Base-by-base conservation (phyloP, 2,113 vertebrate species). In the Antechinus flavipes region DNA sequence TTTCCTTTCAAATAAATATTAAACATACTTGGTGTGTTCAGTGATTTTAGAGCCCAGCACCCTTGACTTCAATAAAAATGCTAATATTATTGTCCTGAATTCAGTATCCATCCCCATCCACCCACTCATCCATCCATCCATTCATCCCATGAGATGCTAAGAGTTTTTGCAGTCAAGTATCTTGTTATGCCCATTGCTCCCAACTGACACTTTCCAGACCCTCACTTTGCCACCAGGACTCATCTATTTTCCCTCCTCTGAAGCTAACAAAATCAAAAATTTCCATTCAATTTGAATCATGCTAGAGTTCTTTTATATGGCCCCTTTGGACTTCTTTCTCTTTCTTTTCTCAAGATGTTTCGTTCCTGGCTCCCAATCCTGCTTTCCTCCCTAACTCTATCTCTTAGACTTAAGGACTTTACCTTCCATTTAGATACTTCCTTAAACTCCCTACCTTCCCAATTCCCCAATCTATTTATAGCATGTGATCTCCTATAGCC, bases 31-130 rank as follows among this genome's bases (percentile, higher is more conserved):
- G 58, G 30, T 92, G 58, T 93, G 94, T 12, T 14, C 11, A 91
- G 50, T 84, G 54, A 8, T 0, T 90, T 58, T 92, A 91, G 47
- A 96, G 93, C 92, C 61, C 23, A 94, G 26, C 4, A 49, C 10
- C 47, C 84, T 94, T n/a, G 14, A 76, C 25, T 95, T 97, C 3
- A 50, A 24, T 42, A 92, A 96, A 93, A 89, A 23, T 91, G 68
- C 2, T 14, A 91, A 22, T 12, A 61, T 61, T 84, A 25, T 1
- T 90, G 22, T 8, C 91, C 26, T 47, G 19, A 96, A 95, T 93
- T 49, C 14, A 68, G 19, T 30, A n/a, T n/a, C 30, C 61, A 16
- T 76, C 61, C 14, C 22, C 12, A 3, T 54, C 49, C 49, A 22
- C 23, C 2, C 54, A 19, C 23, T 22, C 23, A 55, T 4, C 19